phyloP scores from a whole-genome alignment of 2,113 vertebrate genomes.

The Cynopterus brachyotis region DNA sequence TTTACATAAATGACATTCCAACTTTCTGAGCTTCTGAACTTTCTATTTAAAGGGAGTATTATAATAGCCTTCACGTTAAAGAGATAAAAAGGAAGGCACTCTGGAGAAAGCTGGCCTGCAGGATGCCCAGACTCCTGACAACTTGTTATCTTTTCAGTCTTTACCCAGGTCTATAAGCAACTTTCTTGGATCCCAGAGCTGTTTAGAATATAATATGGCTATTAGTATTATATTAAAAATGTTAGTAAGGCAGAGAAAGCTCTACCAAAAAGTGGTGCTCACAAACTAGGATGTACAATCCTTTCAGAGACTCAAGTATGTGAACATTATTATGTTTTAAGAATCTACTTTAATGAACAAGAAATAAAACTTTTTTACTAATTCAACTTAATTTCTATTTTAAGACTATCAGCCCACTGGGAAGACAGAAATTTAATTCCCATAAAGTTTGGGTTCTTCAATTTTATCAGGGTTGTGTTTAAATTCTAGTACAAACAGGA shows the following conservation, averaged over 20 bases:
- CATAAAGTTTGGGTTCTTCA: neutral
- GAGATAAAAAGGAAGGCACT: slow-evolving; percentile 5
- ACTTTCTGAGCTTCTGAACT: neutral
- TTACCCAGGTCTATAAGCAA: neutral
- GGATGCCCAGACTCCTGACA: neutral
- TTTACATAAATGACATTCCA: neutral
- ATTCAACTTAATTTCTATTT: slow-evolving; percentile 23
- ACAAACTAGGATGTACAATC: neutral
- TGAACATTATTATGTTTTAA: neutral
- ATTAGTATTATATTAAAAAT: neutral
- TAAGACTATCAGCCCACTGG: neutral
- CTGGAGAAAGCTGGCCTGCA: neutral
- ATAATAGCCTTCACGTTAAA: slow-evolving; percentile 13
- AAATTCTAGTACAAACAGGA: neutral
- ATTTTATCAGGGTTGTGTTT: neutral
- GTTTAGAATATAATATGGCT: neutral
- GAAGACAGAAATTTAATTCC: neutral
- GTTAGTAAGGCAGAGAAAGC: neutral
- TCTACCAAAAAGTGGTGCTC: neutral
- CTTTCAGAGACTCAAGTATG: neutral
- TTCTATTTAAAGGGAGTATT: neutral
- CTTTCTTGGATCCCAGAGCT: neutral
- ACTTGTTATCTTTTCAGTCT: neutral
- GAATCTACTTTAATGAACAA: neutral
- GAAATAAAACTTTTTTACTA: neutral